A percentile compares a stretch with the other conserved stretches of the same genome.
Evolutionary conservation across 2,797 vertebrate genomes (phyloP).

Genomic region (Garrulus glandarius): DNA sequence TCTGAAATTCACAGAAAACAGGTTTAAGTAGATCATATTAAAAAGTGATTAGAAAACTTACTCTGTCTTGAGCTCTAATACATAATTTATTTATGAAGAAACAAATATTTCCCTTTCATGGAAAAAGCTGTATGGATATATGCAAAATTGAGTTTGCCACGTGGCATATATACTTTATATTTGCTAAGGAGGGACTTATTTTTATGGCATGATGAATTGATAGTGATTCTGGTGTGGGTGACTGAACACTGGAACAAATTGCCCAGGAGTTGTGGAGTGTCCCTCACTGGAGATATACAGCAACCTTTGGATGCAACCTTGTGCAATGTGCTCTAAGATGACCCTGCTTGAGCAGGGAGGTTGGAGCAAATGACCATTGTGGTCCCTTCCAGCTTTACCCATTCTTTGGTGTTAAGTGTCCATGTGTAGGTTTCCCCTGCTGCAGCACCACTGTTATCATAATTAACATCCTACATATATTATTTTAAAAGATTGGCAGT

Average conservation of each 20-base stretch:
- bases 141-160: not conserved
- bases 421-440: not conserved
- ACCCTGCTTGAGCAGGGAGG: not conserved
- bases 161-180: not conserved
- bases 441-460: not conserved
- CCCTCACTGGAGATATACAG: not conserved
- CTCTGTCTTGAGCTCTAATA: not conserved
- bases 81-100: constrained; percentile 50
- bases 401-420: not conserved
- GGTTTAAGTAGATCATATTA: not conserved
- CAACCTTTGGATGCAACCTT: not conserved
- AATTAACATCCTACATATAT: not conserved
- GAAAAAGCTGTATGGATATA: not conserved
- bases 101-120: constrained; percentile 79
- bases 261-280: not conserved
- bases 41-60: not conserved
- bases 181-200: not conserved
- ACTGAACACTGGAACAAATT: not conserved
- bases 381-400: not conserved
- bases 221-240: not conserved
- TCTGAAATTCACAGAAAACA: not conserved
- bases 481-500: constrained; percentile 5
- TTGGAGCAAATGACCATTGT: not conserved
- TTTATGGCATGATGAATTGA: not conserved
- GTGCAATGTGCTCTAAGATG: not conserved